Percentiles rank a stretch among this genome's conserved stretches.
These are phyloP conservation scores for Eurypyga helias DNA, from an alignment of 2,113 vertebrate species.

Conservation along the genomic window DNA sequence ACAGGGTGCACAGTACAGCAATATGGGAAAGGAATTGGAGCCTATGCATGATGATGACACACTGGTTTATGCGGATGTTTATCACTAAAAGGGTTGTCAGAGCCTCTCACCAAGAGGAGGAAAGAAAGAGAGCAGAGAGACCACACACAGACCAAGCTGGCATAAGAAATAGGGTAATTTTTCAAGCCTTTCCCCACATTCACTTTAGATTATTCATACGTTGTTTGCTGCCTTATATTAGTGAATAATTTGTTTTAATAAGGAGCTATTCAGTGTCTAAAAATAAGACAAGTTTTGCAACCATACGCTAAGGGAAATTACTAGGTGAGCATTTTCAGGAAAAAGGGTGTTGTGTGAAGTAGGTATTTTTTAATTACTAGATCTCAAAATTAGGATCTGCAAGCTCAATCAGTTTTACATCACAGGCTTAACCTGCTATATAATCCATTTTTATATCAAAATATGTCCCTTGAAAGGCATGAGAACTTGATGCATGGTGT, in stretches of 20 bases:
- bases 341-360: neutral
- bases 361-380: neutral
- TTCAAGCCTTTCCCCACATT: neutral
- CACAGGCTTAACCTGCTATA: neutral
- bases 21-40: neutral
- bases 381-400: neutral
- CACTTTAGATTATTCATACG: conserved; percentile 8
- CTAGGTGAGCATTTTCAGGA: neutral
- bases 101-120: neutral
- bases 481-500: neutral
- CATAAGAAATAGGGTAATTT: neutral
- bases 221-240: neutral
- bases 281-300: neutral
- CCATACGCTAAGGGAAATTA: neutral
- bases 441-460: neutral
- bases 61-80: neutral
- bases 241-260: conserved; percentile 1
- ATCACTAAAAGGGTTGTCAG: neutral
- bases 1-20: neutral
- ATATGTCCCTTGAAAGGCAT: neutral
- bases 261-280: neutral
- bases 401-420: neutral
- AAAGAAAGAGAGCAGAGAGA: conserved; percentile 29
- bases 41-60: neutral
- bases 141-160: conserved; percentile 19